Evolutionary conservation across 2,888 invertebrate genomes (phyloP), one percentile per base, ranked within the genome.

Genomic region (Philonicus albiceps): DNA sequence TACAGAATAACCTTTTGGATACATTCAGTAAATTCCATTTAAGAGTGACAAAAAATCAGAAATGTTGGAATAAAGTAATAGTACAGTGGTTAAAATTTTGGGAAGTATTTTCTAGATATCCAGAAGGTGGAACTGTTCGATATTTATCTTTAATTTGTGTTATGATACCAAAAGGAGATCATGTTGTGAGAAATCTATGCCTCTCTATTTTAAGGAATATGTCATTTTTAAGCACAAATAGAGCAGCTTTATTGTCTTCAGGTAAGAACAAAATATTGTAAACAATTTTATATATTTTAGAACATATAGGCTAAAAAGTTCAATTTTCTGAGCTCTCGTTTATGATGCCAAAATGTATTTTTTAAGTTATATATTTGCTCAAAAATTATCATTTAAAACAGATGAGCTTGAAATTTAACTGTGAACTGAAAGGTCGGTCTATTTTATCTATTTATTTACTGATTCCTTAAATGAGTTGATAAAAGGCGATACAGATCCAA

Each of bases 201-300:
- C 87, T 92, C 11, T 90, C 89, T 7, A 91, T 92, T 55, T 86
- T 92, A 19, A 90, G 92, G 34, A 92, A 92, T 89, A 91, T 92
- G 91, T 89, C 91, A 87, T 92, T 92, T 88, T 85, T 89, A n/a
- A 89, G 87, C 11, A 87, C 78, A 74, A 92, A 92, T 86, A 90
- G 91, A 6, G 87, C 89, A 3, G 89, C 89, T 6, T 88, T 92
- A 27, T 89, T 91, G 3, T 88, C 89, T 2, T 90, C 89, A 2
- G 87, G 88, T 6, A 90, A 90, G 53, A 0, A 64, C 43, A 78
- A 7, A 11, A 40, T 37, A 37, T 13, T 78, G 34, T 34, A 34
- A 43, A 43, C 43, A 11, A 8, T 40, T 40, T 40, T 40, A 40
- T 40, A 8, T 40, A 40, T 6, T 6, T 34, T 34, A 6, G 34